Evolutionary conservation across 2,113 vertebrate genomes (phyloP).

Genomic region (Tragelaphus buxtoni): DNA sequence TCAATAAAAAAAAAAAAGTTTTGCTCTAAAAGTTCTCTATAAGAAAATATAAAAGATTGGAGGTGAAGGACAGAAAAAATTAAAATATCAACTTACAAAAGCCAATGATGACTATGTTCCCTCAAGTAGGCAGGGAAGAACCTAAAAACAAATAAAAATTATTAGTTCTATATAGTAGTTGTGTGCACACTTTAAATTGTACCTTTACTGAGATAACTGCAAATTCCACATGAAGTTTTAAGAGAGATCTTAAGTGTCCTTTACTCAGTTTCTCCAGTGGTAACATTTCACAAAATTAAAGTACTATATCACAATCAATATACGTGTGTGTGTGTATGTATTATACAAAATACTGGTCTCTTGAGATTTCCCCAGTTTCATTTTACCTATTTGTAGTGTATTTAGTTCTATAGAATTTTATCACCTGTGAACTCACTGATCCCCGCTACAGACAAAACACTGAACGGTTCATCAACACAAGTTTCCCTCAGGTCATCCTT

Average conservation of each 20-base stretch:
- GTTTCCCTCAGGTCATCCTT: not conserved
- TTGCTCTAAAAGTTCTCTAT: not conserved
- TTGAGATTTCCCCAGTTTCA: not conserved
- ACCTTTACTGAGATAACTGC: not conserved
- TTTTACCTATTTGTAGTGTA: not conserved
- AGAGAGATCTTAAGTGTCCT: not conserved
- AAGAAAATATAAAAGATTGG: not conserved
- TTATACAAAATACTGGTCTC: not conserved
- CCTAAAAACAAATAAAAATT: constrained; percentile 51
- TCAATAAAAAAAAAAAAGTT: not conserved
- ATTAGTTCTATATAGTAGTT: not conserved
- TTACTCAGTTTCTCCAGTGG: not conserved
- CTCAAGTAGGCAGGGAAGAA: not conserved
- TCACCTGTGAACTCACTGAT: not conserved
- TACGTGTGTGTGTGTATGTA: not conserved
- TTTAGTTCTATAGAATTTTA: not conserved
- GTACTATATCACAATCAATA: not conserved
- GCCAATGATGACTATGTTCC: not conserved
- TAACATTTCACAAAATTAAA: not conserved
- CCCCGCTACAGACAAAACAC: not conserved
- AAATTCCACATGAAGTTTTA: not conserved
- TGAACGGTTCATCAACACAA: not conserved
- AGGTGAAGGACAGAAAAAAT: not conserved
- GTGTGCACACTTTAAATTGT: not conserved
- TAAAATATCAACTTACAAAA: constrained; percentile 58